phyloP scores from a whole-genome alignment of 2,797 vertebrate species.

The Lateolabrax maculatus region DNA sequence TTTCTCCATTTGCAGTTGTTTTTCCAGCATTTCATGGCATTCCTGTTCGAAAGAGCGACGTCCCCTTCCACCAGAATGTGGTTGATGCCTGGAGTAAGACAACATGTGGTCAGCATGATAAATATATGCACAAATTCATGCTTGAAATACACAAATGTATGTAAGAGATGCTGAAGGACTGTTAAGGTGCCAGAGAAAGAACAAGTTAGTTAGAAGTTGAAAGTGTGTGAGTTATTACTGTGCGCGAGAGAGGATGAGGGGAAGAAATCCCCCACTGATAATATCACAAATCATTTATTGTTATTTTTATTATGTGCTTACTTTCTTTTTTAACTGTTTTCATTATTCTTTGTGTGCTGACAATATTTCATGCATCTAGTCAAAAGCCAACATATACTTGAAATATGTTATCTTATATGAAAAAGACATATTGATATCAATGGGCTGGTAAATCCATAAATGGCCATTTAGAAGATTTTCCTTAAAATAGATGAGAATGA shows the following conservation, averaged over 20 bases:
- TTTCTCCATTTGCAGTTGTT: slow-evolving; percentile 43
- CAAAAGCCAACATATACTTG: not conserved
- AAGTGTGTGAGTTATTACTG: too few relatives aligned
- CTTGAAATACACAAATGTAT: not conserved
- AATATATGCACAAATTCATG: not conserved
- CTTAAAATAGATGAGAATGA: not conserved
- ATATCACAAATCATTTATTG: too few relatives aligned
- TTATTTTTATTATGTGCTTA: not conserved
- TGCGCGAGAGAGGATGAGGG: too few relatives aligned
- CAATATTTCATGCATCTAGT: too few relatives aligned
- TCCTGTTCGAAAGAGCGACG: slow-evolving; percentile 15
- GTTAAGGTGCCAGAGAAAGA: too few relatives aligned
- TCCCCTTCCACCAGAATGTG: slow-evolving; percentile 36
- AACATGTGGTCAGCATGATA: not conserved
- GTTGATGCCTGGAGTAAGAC: not conserved
- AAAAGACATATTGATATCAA: not conserved
- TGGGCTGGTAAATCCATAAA: not conserved
- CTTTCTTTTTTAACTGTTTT: too few relatives aligned
- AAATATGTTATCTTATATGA: not conserved
- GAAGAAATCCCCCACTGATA: too few relatives aligned
- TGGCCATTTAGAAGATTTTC: not conserved
- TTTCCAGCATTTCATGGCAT: slow-evolving; percentile 40
- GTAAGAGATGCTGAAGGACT: too few relatives aligned
- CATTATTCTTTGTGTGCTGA: too few relatives aligned
- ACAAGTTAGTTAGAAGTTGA: too few relatives aligned